phyloP scores from a whole-genome alignment of 2,113 vertebrate genomes.

The Rynchops niger region DNA sequence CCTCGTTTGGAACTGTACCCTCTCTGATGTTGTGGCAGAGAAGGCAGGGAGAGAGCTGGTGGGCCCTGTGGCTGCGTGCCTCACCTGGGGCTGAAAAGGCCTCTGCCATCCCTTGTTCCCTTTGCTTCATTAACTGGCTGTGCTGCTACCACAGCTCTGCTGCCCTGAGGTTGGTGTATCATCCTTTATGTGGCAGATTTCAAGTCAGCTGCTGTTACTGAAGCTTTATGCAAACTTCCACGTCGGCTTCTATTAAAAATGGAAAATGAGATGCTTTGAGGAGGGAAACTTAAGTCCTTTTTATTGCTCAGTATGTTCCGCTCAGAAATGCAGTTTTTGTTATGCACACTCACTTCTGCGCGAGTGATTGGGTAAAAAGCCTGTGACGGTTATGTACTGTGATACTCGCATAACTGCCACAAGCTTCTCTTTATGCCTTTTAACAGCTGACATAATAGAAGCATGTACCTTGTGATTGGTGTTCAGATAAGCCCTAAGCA shows the following conservation, averaged over 20 bases:
- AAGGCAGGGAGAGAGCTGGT: neutral
- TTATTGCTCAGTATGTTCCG: neutral
- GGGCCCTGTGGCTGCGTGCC: accelerated
- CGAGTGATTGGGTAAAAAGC: too few species aligned
- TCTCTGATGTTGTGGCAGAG: accelerated
- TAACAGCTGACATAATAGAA: neutral
- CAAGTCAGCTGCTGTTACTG: neutral
- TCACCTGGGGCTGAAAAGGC: neutral
- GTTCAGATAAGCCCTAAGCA: neutral
- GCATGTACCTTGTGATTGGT: neutral
- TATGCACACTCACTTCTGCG: neutral
- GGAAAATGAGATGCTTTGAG: neutral
- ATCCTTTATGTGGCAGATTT: neutral
- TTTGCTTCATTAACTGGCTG: accelerated
- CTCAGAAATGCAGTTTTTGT: neutral
- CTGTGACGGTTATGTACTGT: accelerated
- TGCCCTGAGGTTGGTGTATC: neutral
- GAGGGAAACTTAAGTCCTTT: too few species aligned
- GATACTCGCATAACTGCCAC: neutral
- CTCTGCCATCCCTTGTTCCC: accelerated
- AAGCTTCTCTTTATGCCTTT: neutral
- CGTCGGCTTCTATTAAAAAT: neutral
- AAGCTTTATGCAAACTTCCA: neutral
- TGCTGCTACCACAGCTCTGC: neutral
- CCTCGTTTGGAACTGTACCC: accelerated